Evolutionary conservation across 2,888 invertebrate genomes (phyloP).

Genomic region (Heliconius ethilla): DNA sequence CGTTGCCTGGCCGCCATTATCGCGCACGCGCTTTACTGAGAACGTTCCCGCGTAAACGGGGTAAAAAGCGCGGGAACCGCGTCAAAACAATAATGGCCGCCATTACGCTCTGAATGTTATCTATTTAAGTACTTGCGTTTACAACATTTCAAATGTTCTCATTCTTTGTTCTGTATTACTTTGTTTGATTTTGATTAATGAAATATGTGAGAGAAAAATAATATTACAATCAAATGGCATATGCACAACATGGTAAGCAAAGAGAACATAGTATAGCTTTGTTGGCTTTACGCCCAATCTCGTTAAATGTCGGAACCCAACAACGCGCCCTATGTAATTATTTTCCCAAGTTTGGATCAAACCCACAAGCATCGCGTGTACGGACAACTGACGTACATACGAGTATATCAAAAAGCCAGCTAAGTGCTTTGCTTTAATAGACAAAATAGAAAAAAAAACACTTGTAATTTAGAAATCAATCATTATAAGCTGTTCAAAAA

Average conservation of each 20-base stretch:
- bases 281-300: neutral
- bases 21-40: slow-evolving; percentile 77
- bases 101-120: slow-evolving; percentile 79
- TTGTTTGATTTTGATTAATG: slow-evolving; percentile 39
- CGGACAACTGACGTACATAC: neutral
- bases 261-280: neutral
- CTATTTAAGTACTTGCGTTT: slow-evolving; percentile 61
- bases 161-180: slow-evolving; percentile 57
- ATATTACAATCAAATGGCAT: neutral
- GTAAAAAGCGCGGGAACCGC: slow-evolving; percentile 80
- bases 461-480: neutral
- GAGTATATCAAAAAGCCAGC: too few relatives aligned
- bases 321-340: neutral
- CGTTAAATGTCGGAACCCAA: neutral
- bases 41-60: slow-evolving; percentile 78
- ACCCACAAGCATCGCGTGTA: neutral
- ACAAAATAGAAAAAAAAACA: neutral
- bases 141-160: slow-evolving; percentile 73
- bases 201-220: slow-evolving; percentile 24
- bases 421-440: neutral
- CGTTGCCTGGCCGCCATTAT: slow-evolving; percentile 74
- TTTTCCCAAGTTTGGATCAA: neutral
- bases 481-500: neutral
- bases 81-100: slow-evolving; percentile 75
- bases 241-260: neutral